Evolutionary conservation across 1,140 invertebrate species (phyloP).

Genomic region (Macrobrachium nipponense): DNA sequence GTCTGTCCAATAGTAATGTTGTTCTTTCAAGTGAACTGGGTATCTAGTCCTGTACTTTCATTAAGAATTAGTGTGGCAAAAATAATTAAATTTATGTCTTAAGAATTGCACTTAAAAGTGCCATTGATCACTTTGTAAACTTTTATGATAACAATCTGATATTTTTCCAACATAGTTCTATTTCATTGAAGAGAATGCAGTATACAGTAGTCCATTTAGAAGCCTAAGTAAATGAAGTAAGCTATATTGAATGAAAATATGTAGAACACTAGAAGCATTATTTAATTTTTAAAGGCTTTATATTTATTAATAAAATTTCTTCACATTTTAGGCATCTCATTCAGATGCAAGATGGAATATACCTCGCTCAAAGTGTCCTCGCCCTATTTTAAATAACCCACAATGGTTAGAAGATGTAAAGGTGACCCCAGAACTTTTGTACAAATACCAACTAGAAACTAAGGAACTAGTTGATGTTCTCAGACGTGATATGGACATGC

Average conservation of each 20-base stretch:
- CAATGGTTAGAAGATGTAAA: constrained; percentile 76
- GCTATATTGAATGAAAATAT: background rate
- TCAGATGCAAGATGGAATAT: constrained; percentile 37
- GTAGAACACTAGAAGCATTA: too few relatives aligned
- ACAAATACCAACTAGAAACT: constrained; percentile 76
- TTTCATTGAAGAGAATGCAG: background rate
- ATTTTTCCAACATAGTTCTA: too few relatives aligned
- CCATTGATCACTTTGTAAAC: too few relatives aligned
- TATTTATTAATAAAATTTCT: background rate
- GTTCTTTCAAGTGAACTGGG: too few relatives aligned
- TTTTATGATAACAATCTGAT: too few relatives aligned
- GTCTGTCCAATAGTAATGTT: too few relatives aligned
- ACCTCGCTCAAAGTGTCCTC: constrained; percentile 23
- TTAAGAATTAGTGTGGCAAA: too few relatives aligned
- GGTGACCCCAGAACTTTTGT: constrained; percentile 77
- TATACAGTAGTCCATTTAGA: background rate
- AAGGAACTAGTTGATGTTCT: constrained; percentile 77
- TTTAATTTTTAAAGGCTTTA: too few relatives aligned
- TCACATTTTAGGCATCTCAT: too few relatives aligned
- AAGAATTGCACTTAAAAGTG: too few relatives aligned
- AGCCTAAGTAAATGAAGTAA: background rate
- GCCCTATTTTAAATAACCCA: constrained; percentile 70
- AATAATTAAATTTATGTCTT: too few relatives aligned
- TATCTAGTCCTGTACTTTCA: too few relatives aligned
- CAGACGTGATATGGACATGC: constrained; percentile 73